Base-by-base conservation (phyloP, 1,140 invertebrate genomes). In the Ceratosolen solmsi region DNA sequence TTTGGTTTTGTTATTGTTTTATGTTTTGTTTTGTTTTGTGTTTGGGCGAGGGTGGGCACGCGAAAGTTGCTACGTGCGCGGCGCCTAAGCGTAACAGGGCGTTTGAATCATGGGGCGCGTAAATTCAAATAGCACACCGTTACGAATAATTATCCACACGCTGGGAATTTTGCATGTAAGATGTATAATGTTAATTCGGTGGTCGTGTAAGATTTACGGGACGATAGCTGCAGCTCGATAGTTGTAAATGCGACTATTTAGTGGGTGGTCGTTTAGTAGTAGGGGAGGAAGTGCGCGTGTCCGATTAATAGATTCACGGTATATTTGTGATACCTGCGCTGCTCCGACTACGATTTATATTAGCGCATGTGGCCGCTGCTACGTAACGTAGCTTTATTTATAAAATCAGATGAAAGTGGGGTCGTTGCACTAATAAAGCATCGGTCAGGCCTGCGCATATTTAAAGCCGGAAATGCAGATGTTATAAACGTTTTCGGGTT, bases 321-420 rank as follows among this genome's bases (percentile, higher is more conserved):
- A 20, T 2, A 27, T 30, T 60, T 60, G n/a, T n/a, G n/a, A n/a
- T n/a, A n/a, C n/a, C n/a, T n/a, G n/a, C n/a, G n/a, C n/a, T n/a
- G n/a, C n/a, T n/a, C n/a, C n/a, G n/a, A n/a, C n/a, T n/a, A n/a
- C n/a, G n/a, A n/a, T n/a, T n/a, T n/a, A n/a, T n/a, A n/a, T n/a
- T n/a, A n/a, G n/a, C n/a, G n/a, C n/a, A n/a, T n/a, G n/a, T n/a
- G 5, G 13, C 41, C 7, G 5, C 27, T 15, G 13, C n/a, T 17
- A 33, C 20, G 33, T 20, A 63, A 63, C 30, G 20, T 63, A 8
- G 13, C 60, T 8, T 63, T 63, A 63, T 63, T 63, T 63, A 63
- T 63, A 63, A 33, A 63, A 27, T 63, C 13, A 33, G 33, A 63
- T 63, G 60, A 33, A 63, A 63, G 20, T 20, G 60, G 60, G 60